Percentiles rank a stretch among this genome's conserved stretches.
These are phyloP conservation scores for Otis tarda DNA, from an alignment of 2,113 vertebrate species.

Conservation along the genomic window DNA sequence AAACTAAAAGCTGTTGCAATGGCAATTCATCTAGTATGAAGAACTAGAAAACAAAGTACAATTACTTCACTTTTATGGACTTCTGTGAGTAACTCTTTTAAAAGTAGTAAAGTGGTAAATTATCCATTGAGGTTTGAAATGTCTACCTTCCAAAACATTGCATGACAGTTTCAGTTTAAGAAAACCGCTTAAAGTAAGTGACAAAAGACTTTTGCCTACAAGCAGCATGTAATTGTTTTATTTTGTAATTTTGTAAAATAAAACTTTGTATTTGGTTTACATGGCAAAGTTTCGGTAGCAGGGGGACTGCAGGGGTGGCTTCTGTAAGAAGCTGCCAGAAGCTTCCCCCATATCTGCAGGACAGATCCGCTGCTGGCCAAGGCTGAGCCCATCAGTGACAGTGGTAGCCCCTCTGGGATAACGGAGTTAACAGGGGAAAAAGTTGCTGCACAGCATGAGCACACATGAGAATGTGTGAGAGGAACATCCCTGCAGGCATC, in stretches of 20 bases:
- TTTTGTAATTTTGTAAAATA: neutral
- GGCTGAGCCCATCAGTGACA: rapidly evolving
- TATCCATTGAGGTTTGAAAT: neutral
- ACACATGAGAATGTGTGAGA: neutral
- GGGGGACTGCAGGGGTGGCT: neutral
- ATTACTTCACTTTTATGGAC: neutral
- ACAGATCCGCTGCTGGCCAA: rapidly evolving
- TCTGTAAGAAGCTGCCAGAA: neutral
- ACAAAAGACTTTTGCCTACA: neutral
- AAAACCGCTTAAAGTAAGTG: neutral
- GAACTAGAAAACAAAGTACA: neutral
- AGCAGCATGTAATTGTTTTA: neutral
- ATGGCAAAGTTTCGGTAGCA: neutral
- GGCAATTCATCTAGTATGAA: neutral
- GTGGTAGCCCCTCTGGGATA: neutral
- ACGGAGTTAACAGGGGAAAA: neutral
- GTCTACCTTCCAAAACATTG: neutral
- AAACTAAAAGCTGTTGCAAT: neutral
- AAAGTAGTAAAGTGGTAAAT: neutral
- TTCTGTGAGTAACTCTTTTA: neutral
- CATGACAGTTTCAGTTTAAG: neutral
- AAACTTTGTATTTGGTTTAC: neutral
- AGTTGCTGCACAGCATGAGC: neutral
- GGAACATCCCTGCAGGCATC: neutral
- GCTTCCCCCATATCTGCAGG: neutral